Base-by-base conservation (phyloP, 2,797 vertebrate genomes). In the Hydrocynus forskahlii region DNA sequence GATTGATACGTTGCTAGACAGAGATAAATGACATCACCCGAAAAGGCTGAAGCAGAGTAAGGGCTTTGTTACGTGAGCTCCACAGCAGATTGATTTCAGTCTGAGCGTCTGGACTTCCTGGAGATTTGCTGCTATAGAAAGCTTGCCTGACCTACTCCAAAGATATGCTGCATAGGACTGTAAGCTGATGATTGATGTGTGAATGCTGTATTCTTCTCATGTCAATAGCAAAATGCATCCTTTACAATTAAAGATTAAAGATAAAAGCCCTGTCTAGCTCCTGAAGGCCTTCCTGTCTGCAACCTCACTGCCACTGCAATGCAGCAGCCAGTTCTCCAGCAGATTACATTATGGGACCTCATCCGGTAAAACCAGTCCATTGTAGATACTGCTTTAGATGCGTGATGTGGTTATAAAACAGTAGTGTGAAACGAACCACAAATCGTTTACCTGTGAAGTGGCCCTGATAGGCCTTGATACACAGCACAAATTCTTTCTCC, bases 21-120 rank as follows among this genome's bases (percentile, higher is more conserved):
- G 23, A 79, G 10, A 63, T 62, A 29, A 64, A 67, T 67, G 35
- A 48, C 2, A 25, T 83, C 52, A 66, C 67, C 48, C 35, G 35
- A 35, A 23, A 23, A 52, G 45, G 23, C 7, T 4, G 12, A 21
- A 45, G 19, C 19, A 45, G 35, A 35, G 66, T 12, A 21, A 7
- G 17, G 35, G 17, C 19, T 35, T 38, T 3, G 21, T 25, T 1
- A 43, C 25, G 12, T 14, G 1, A 29, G 57, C 59, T 66, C 50
- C 23, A 25, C 48, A 63, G 45, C 1, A 62, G 23, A 80, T 71
- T 19, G 16, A 25, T 80, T 76, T 57, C 29, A 12, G 43, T 38
- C 54, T 60, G 21, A 48, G 7, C 14, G 6, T 73, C 17, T 66
- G 8, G 57, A 55, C 40, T 12, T 62, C 4, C 4, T 60, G 21